These are phyloP conservation scores for Chironomus tepperi DNA, from an alignment of 1,140 invertebrate species.

Conservation along the genomic window DNA sequence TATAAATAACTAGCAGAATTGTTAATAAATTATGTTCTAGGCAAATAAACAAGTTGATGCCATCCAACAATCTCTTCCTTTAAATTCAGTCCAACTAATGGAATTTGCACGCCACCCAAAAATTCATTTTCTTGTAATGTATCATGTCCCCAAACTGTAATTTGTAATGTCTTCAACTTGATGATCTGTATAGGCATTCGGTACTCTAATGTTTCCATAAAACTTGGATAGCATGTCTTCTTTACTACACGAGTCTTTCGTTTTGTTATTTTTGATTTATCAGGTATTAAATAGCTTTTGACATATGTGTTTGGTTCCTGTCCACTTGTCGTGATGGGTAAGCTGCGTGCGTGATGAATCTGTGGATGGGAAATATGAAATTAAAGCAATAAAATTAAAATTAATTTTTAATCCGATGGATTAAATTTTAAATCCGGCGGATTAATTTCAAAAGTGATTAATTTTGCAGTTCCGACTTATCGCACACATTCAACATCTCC, in stretches of 20 bases:
- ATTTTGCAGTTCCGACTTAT: too few species aligned
- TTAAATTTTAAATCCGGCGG: too few species aligned
- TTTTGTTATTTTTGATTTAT: conserved; percentile 83
- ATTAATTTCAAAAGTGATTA: too few species aligned
- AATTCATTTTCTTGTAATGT: conserved; percentile 93
- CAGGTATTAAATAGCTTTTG: conserved; percentile 84
- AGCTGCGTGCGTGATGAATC: conserved; percentile 68
- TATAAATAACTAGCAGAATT: too few species aligned
- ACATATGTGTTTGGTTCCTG: conserved; percentile 83
- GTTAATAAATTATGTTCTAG: conserved; percentile 26
- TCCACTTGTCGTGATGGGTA: conserved; percentile 59
- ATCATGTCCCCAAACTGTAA: conserved; percentile 92
- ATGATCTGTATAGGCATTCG: conserved; percentile 75
- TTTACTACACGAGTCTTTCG: conserved; percentile 90
- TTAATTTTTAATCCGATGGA: not conserved
- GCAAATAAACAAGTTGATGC: conserved; percentile 59
- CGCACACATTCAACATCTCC: too few species aligned
- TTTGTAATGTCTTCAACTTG: conserved; percentile 64
- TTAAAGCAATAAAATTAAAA: not conserved
- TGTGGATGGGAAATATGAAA: conserved; percentile 25
- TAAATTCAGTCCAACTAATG: conserved; percentile 59
- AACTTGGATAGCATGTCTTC: conserved; percentile 87
- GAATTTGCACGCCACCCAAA: conserved; percentile 77
- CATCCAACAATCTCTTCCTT: conserved; percentile 68
- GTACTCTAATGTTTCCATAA: conserved; percentile 96